phyloP scores from a whole-genome alignment of 2,888 invertebrate species.

The Drosophila neonasuta region DNA sequence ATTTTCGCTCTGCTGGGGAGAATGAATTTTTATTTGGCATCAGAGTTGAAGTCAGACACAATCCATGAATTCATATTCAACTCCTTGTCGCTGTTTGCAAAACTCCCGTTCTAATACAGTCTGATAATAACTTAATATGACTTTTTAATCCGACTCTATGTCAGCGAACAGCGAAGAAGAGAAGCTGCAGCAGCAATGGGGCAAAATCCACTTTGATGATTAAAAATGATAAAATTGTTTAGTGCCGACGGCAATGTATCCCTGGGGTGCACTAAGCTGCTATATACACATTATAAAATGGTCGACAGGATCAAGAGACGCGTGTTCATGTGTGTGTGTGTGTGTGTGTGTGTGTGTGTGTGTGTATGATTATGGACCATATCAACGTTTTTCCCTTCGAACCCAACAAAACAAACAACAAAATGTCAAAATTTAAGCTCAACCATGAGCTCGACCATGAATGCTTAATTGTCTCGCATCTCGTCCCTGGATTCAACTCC shows the following conservation, averaged over 20 bases:
- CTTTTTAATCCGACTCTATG: slow-evolving; percentile 77
- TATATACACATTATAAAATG: slow-evolving; percentile 82
- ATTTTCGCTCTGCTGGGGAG: slow-evolving; percentile 36
- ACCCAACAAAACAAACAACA: slow-evolving; percentile 64
- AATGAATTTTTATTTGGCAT: slow-evolving; percentile 72
- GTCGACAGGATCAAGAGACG: slow-evolving; percentile 76
- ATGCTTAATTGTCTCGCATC: slow-evolving; percentile 74
- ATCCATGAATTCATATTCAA: slow-evolving; percentile 67
- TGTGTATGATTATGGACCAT: slow-evolving; percentile 68
- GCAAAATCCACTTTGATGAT: slow-evolving; percentile 78
- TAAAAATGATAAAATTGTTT: slow-evolving; percentile 82
- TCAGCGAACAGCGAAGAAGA: slow-evolving; percentile 37
- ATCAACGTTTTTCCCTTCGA: slow-evolving; percentile 22
- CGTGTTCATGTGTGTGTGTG: background rate
- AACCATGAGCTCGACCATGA: slow-evolving; percentile 63
- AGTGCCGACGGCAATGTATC: slow-evolving; percentile 78
- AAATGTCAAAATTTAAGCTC: slow-evolving; percentile 78
- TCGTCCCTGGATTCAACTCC: slow-evolving; percentile 16
- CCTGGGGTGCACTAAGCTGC: slow-evolving; percentile 81
- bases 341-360: slow-evolving; percentile 42
- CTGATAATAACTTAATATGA: slow-evolving; percentile 81
- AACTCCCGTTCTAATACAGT: slow-evolving; percentile 39
- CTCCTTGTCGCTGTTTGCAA: slow-evolving; percentile 6
- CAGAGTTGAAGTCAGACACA: slow-evolving; percentile 14
- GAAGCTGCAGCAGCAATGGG: slow-evolving; percentile 10